A percentile compares a stretch with the other conserved stretches of the same genome.
phyloP scores from a whole-genome alignment of 2,113 vertebrate species.

The Ptychochromis oligacanthus region DNA sequence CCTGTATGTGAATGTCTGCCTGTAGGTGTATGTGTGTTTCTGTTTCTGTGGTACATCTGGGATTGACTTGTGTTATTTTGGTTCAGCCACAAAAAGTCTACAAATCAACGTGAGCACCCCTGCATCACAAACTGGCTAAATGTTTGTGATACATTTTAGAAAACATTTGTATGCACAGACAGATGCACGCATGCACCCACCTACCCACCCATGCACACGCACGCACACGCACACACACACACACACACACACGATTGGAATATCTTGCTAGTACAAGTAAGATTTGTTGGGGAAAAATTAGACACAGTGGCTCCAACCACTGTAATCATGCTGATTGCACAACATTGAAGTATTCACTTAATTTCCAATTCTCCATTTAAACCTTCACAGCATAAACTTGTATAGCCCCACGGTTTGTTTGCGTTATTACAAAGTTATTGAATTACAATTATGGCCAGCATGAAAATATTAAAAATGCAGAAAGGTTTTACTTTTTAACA shows the following conservation, averaged over 20 bases:
- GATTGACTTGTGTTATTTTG: not conserved
- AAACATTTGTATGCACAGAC: not conserved
- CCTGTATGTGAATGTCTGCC: not conserved
- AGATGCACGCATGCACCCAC: not conserved
- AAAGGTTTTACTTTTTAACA: not conserved
- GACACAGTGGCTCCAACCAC: not conserved
- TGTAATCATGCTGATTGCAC: conserved; percentile 18
- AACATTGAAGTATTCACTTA: not conserved
- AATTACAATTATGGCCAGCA: not conserved
- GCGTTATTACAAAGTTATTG: not conserved
- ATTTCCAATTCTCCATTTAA: conserved; percentile 3
- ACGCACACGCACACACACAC: not conserved
- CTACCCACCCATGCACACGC: not conserved
- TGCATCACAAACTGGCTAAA: not conserved
- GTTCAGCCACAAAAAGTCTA: not conserved
- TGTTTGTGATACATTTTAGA: not conserved
- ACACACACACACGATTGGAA: not conserved
- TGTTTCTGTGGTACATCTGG: not conserved
- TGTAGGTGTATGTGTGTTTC: not conserved
- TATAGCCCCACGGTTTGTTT: not conserved
- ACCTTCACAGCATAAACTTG: not conserved
- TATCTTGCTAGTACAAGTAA: not conserved
- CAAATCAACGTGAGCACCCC: not conserved
- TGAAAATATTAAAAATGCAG: not conserved
- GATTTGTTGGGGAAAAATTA: not conserved